Conservation (phyloP, 2,113 vertebrate genomes). For the Cyphomyrus plagiostoma region DNA sequence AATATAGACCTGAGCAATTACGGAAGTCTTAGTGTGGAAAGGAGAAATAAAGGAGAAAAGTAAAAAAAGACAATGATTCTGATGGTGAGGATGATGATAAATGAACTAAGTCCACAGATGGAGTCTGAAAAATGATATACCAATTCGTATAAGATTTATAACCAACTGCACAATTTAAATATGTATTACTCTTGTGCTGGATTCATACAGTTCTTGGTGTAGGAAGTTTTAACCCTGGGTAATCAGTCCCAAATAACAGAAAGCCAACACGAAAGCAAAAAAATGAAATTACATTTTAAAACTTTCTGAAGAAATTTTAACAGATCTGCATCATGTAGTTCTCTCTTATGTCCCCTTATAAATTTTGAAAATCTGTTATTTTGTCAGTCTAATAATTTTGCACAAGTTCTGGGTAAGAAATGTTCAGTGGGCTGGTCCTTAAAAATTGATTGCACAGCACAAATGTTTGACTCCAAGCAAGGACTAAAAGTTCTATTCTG, state of each 20-base stretch:
- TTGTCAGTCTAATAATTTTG: background rate
- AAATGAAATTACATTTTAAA: background rate
- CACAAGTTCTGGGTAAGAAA: background rate
- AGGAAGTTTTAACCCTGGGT: background rate
- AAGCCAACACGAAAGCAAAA: background rate
- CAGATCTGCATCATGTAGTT: background rate
- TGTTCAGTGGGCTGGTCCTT: background rate
- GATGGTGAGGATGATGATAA: background rate
- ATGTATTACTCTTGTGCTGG: background rate
- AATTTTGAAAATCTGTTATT: background rate
- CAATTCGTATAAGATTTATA: background rate
- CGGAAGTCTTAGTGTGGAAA: background rate
- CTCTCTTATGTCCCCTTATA: background rate
- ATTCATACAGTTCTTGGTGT: background rate
- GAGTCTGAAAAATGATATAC: background rate
- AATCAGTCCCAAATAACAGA: background rate
- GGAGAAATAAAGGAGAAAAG: background rate
- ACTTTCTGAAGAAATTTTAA: background rate
- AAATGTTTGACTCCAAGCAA: slow-evolving; percentile 6
- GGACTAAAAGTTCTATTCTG: background rate
- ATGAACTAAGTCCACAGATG: background rate
- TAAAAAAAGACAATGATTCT: background rate
- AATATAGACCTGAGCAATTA: background rate
- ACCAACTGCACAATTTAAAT: background rate
- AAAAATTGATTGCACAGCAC: background rate